A percentile compares a stretch with the other conserved stretches of the same genome.
These are phyloP conservation scores for Anarsia innoxiella DNA, from an alignment of 2,888 invertebrate species.

Conservation along the genomic window DNA sequence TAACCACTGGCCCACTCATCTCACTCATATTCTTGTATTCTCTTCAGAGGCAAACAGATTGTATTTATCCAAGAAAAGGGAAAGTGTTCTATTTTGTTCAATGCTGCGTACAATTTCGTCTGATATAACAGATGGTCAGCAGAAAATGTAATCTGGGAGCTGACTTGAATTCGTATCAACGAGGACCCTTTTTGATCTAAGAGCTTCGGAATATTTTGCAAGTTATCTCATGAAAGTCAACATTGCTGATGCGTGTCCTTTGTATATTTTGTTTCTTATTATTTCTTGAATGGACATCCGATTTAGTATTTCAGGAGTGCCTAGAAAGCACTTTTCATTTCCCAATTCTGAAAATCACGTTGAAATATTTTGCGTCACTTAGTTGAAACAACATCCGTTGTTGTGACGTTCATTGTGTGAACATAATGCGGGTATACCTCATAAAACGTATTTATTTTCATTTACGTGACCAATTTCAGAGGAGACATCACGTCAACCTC, in stretches of 20 bases:
- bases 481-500: slow-evolving; percentile 35
- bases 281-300: too few relatives aligned
- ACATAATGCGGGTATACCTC: slow-evolving; percentile 9
- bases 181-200: background rate
- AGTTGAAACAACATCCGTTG: slow-evolving; percentile 7
- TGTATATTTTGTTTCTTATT: too few relatives aligned
- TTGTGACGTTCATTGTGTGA: slow-evolving; percentile 11
- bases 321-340: too few relatives aligned
- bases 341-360: too few relatives aligned
- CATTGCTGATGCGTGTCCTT: too few relatives aligned
- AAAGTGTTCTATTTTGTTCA: slow-evolving; percentile 2
- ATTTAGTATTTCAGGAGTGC: too few relatives aligned
- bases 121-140: slow-evolving; percentile 7
- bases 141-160: slow-evolving; percentile 7
- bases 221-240: background rate
- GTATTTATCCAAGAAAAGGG: background rate
- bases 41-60: too few relatives aligned
- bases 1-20: background rate
- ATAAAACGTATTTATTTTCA: slow-evolving; percentile 15
- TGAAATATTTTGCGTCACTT: slow-evolving; percentile 7
- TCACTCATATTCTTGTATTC: background rate
- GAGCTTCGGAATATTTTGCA: background rate
- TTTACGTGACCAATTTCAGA: slow-evolving; percentile 46
- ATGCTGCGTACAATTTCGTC: slow-evolving; percentile 6
- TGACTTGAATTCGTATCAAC: slow-evolving; percentile 5